Percentiles rank a stretch among this genome's conserved stretches.
Evolutionary conservation across 2,113 vertebrate species (phyloP).

Genomic region (Haemorhous mexicanus): DNA sequence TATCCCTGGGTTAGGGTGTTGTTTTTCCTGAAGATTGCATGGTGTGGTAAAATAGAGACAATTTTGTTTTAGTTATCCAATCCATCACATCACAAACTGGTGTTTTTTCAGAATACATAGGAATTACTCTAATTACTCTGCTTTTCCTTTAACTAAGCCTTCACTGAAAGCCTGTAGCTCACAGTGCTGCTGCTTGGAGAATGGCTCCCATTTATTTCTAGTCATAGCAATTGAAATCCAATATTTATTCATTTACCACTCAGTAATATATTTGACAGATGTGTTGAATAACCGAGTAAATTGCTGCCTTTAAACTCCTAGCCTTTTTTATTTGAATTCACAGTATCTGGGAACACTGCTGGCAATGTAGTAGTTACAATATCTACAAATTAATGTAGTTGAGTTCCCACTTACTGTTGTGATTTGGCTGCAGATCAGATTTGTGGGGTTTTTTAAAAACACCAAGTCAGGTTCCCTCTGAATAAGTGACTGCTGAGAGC

Average conservation of each 20-base stretch:
- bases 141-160: not conserved
- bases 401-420: not conserved
- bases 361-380: not conserved
- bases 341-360: not conserved
- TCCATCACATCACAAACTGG: not conserved
- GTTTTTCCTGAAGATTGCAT: not conserved
- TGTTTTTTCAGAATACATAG: not conserved
- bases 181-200: not conserved
- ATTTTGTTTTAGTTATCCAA: not conserved
- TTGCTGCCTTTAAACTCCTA: constrained; percentile 31
- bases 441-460: not conserved
- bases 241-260: constrained; percentile 55
- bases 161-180: not conserved
- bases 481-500: not conserved
- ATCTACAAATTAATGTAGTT: not conserved
- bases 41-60: not conserved
- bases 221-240: constrained; percentile 56
- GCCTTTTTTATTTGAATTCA: not conserved
- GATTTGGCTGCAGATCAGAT: not conserved
- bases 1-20: not conserved
- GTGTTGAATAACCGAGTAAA: constrained; percentile 44
- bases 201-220: constrained; percentile 43
- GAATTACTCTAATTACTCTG: not conserved
- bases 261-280: constrained; percentile 55
- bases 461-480: not conserved